Conservation (phyloP, 2,113 vertebrate species). For the Nothoprocta pentlandii region DNA sequence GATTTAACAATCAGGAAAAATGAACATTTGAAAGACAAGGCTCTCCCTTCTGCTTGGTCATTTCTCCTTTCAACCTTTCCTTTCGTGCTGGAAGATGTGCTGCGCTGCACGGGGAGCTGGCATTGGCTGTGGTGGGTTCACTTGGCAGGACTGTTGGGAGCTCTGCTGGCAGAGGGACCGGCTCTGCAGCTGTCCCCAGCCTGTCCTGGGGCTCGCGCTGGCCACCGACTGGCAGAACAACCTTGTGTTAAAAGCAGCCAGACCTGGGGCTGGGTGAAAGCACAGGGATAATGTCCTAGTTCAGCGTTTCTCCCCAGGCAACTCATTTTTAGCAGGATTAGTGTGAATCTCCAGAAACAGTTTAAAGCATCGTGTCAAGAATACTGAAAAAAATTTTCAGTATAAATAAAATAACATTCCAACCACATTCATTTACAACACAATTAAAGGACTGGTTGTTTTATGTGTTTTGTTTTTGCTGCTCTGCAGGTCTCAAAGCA, state of each 20-base stretch:
- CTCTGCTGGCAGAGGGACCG: not conserved
- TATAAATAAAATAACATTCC: not conserved
- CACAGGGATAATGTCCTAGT: not conserved
- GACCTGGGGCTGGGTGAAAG: not conserved
- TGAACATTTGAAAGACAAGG: not conserved
- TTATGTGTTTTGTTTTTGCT: not conserved
- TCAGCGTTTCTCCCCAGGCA: not conserved
- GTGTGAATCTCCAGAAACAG: not conserved
- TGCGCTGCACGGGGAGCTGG: fast-evolving
- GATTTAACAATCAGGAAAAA: not conserved
- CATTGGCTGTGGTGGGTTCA: not conserved
- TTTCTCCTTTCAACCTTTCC: not conserved
- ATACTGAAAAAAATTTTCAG: not conserved
- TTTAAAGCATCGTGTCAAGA: not conserved
- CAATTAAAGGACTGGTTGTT: not conserved
- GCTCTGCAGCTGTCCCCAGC: not conserved
- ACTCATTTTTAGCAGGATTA: not conserved
- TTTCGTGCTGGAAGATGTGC: not conserved
- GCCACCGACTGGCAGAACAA: not conserved
- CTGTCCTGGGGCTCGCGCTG: fast-evolving
- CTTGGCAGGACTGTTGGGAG: not conserved
- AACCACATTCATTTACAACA: not conserved
- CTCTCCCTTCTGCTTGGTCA: not conserved
- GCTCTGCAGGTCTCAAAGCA: not conserved
- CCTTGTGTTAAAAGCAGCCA: fast-evolving